A percentile compares a stretch with the other conserved stretches of the same genome.
These are phyloP conservation scores for Sinocyclocheilus anshuiensis DNA, from an alignment of 2,113 vertebrate genomes.

Conservation along the genomic window DNA sequence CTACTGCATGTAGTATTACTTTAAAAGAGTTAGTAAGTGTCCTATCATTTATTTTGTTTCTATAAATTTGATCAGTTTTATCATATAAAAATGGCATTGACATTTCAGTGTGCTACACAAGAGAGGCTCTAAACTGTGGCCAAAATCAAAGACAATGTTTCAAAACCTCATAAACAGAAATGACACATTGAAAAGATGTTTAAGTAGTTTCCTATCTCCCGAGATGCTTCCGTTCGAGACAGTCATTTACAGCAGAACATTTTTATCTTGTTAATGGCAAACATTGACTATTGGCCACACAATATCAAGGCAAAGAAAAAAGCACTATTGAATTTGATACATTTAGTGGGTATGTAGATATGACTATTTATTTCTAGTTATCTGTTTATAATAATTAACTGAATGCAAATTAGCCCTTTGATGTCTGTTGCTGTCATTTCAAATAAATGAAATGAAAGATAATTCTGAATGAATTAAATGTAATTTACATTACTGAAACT, in stretches of 20 bases:
- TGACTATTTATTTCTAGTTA: not conserved
- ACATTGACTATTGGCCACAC: not conserved
- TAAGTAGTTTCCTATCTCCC: not conserved
- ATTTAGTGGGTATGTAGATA: constrained; percentile 3
- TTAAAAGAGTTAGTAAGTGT: constrained; percentile 51
- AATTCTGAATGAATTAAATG: constrained; percentile 1
- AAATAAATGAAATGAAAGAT: constrained; percentile 6
- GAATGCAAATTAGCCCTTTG: not conserved
- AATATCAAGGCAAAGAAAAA: not conserved
- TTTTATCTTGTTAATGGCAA: not conserved
- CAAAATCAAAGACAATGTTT: constrained; percentile 64
- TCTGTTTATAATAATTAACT: not conserved
- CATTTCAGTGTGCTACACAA: constrained; percentile 52
- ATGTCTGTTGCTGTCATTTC: constrained; percentile 10
- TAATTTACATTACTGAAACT: constrained; percentile 19
- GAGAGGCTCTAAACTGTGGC: constrained; percentile 71
- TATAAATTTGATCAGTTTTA: constrained; percentile 31
- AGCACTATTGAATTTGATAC: not conserved
- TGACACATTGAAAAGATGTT: not conserved
- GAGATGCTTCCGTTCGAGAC: not conserved
- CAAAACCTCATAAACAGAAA: constrained; percentile 17
- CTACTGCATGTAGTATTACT: constrained; percentile 63
- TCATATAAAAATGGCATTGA: constrained; percentile 37
- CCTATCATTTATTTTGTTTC: constrained; percentile 49
- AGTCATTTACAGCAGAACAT: not conserved